Evolutionary conservation across 2,797 vertebrate species (phyloP).

Genomic region (Steatocranus sp.): DNA sequence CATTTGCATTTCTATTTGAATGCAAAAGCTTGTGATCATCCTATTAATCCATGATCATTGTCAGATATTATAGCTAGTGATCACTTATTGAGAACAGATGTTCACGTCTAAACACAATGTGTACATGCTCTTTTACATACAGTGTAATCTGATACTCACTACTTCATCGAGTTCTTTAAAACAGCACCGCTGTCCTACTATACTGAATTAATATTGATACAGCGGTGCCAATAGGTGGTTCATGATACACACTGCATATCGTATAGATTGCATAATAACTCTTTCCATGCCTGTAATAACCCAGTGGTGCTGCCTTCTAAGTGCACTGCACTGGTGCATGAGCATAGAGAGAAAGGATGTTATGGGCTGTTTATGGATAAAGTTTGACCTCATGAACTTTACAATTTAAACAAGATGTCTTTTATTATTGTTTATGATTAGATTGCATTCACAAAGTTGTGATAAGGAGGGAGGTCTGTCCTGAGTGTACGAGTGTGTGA

Average conservation of each 20-base stretch:
- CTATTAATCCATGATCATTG: neutral
- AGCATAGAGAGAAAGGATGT: neutral
- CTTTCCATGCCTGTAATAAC: neutral
- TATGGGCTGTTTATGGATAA: constrained; percentile 11
- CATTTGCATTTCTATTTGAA: neutral
- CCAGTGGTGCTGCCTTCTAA: constrained; percentile 9
- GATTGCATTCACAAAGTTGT: constrained; percentile 39
- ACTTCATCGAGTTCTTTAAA: neutral
- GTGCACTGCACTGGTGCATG: constrained; percentile 6
- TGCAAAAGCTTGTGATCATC: neutral
- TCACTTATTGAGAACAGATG: neutral
- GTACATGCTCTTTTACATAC: neutral
- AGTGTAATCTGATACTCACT: neutral
- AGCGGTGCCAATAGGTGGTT: neutral
- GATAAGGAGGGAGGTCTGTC: constrained; percentile 40
- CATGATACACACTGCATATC: neutral
- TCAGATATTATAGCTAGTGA: neutral
- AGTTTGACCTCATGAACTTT: constrained; percentile 41
- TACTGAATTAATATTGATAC: neutral
- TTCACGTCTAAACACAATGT: neutral
- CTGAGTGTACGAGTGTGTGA: neutral
- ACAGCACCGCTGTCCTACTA: neutral
- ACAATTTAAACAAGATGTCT: constrained; percentile 41
- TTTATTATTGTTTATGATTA: constrained; percentile 65
- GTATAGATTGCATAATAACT: neutral